These are phyloP conservation scores for Raja brachyura DNA, from an alignment of 2,113 vertebrate genomes.

Conservation along the genomic window DNA sequence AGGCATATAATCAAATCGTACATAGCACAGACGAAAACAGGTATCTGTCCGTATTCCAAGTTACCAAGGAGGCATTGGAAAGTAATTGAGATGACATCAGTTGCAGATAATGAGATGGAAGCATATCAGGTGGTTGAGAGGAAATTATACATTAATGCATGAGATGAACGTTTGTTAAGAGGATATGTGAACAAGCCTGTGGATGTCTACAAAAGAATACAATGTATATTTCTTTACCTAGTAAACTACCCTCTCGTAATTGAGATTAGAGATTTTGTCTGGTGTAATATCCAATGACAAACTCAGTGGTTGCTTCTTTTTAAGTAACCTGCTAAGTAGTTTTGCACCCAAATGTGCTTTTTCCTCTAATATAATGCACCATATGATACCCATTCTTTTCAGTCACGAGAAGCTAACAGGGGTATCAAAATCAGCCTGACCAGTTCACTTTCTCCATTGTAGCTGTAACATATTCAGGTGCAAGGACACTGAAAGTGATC, in stretches of 20 bases:
- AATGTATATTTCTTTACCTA: not conserved
- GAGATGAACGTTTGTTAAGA: not conserved
- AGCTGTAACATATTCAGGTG: not conserved
- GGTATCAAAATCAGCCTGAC: not conserved
- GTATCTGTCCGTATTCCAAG: not conserved
- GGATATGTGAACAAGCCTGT: not conserved
- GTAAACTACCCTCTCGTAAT: not conserved
- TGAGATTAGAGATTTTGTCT: not conserved
- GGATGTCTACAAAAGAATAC: not conserved
- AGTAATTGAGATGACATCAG: constrained; percentile 25
- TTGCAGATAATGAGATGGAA: constrained; percentile 15
- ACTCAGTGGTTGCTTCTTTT: not conserved
- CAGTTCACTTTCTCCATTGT: not conserved
- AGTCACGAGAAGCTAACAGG: not conserved
- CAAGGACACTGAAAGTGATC: not conserved
- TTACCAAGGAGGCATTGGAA: constrained; percentile 18
- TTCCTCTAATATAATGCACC: not conserved
- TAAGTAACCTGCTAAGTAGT: not conserved
- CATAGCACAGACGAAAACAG: not conserved
- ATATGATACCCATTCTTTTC: not conserved
- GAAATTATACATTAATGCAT: constrained; percentile 35
- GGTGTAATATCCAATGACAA: not conserved
- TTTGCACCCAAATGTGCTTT: not conserved
- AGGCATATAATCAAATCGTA: not conserved
- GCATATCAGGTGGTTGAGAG: constrained; percentile 20